Evolutionary conservation across 2,797 vertebrate genomes (phyloP), one percentile per base, ranked within the genome.

Genomic region (Astyanax mexicanus): DNA sequence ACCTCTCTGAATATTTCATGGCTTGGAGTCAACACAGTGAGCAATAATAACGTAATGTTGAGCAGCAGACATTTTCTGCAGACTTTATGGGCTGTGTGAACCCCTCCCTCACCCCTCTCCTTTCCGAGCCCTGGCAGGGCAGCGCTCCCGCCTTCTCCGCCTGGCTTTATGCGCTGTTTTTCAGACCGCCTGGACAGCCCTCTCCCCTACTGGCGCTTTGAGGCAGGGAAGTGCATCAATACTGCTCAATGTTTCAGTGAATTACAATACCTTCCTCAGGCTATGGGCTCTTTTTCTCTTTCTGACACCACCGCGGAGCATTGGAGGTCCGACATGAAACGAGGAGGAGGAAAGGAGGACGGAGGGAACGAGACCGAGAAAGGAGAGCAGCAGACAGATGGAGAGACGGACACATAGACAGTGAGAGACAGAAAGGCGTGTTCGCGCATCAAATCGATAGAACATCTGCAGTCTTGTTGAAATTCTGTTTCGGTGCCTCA

Each of bases 181-280:
- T 72, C 69, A 81, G 74, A 78, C 81, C 45, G 60, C 72, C 76
- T 78, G 81, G 78, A 72, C 77, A 77, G 83, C 69, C 79, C 73
- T 78, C 78, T 69, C 80, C 84, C 80, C 78, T 82, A 84, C 80
- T 62, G 71, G 85, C 74, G 77, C 72, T 81, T 81, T 61, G 21
- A 85, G 82, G 80, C 72, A 65, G 77, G 83, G 84, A 84, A 74
- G 81, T 83, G 78, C 81, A 86, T 88, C 64, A 76, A 90, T 88
- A 82, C 86, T 81, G 71, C 69, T 86, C 65, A 80, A 82, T 90
- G 87, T 89, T 88, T 88, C 80, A 86, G 80, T 86, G 80, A 86
- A 84, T 84, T 82, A 78, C 84, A 72, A 81, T 80, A 86, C 84
- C 81, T 19, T 77, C 88, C 86, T 54, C 68, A 11, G 85, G 88